Conservation (phyloP, 2,888 invertebrate genomes). For the Andrena marginata region DNA sequence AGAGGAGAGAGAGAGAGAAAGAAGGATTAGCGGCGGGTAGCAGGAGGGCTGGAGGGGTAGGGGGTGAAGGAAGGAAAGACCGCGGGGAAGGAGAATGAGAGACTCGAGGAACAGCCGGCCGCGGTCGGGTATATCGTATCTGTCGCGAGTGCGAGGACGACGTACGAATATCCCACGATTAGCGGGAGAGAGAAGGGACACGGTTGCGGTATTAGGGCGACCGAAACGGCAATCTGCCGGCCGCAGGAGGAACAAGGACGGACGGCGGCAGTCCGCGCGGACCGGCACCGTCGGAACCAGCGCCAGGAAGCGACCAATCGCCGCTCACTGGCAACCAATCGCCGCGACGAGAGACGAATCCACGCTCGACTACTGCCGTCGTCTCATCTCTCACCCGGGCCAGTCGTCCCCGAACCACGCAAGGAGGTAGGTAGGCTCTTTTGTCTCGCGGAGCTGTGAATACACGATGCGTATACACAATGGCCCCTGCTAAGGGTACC, state of each 20-base stretch:
- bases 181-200: slow-evolving; percentile 23
- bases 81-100: slow-evolving; percentile 54
- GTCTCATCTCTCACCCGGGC: slow-evolving; percentile 65
- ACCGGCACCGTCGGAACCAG: slow-evolving; percentile 37
- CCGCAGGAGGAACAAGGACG: slow-evolving; percentile 31
- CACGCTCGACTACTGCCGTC: slow-evolving; percentile 56
- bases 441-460: slow-evolving; percentile 81
- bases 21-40: slow-evolving; percentile 26
- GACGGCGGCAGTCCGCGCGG: slow-evolving; percentile 72
- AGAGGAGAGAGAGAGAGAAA: slow-evolving; percentile 55
- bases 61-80: slow-evolving; percentile 41
- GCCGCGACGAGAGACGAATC: slow-evolving; percentile 45
- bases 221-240: slow-evolving; percentile 28
- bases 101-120: slow-evolving; percentile 69
- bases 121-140: slow-evolving; percentile 59
- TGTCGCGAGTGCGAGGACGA: slow-evolving; percentile 52
- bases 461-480: slow-evolving; percentile 78
- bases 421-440: slow-evolving; percentile 78
- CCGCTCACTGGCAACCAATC: slow-evolving; percentile 65
- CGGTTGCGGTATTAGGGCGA: slow-evolving; percentile 26
- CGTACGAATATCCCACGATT: slow-evolving; percentile 44
- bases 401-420: slow-evolving; percentile 76
- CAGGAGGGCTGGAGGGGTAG: slow-evolving; percentile 35
- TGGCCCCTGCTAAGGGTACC: slow-evolving; percentile 69
- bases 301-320: slow-evolving; percentile 63